These are phyloP conservation scores for Athetis lepigone DNA, from an alignment of 2,888 invertebrate species.

Conservation along the genomic window DNA sequence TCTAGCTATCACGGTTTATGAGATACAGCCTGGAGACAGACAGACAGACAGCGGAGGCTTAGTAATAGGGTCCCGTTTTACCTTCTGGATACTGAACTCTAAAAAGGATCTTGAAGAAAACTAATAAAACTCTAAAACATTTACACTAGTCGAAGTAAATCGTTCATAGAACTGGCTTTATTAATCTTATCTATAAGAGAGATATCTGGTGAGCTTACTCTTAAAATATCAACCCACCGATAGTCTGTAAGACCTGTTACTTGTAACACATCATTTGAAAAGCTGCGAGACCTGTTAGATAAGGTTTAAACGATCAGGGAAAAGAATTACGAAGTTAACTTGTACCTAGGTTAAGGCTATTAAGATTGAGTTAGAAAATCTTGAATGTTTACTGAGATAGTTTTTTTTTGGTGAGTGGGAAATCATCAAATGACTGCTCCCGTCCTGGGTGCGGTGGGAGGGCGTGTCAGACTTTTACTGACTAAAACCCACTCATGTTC, in stretches of 20 bases:
- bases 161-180: conserved; percentile 26
- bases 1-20: no score
- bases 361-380: conserved; percentile 2
- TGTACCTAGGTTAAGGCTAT: neutral
- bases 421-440: no score
- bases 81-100: no score
- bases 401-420: no score
- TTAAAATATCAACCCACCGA: conserved; percentile 46
- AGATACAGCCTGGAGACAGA: no score
- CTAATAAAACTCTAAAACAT: conserved; percentile 15
- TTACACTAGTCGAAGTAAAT: conserved; percentile 1
- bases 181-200: conserved; percentile 38
- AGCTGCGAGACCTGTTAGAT: conserved; percentile 23
- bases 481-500: no score
- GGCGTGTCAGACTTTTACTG: no score
- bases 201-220: conserved; percentile 36
- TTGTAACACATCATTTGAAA: conserved; percentile 14
- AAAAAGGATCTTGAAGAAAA: neutral
- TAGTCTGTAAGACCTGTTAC: conserved; percentile 14
- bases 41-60: no score
- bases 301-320: neutral
- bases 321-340: conserved; percentile 18
- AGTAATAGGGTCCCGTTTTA: no score
- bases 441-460: no score
- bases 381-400: no score